Evolutionary conservation across 2,888 invertebrate species (phyloP), one percentile per base, ranked within the genome.

Genomic region (Euzophera pinguis): DNA sequence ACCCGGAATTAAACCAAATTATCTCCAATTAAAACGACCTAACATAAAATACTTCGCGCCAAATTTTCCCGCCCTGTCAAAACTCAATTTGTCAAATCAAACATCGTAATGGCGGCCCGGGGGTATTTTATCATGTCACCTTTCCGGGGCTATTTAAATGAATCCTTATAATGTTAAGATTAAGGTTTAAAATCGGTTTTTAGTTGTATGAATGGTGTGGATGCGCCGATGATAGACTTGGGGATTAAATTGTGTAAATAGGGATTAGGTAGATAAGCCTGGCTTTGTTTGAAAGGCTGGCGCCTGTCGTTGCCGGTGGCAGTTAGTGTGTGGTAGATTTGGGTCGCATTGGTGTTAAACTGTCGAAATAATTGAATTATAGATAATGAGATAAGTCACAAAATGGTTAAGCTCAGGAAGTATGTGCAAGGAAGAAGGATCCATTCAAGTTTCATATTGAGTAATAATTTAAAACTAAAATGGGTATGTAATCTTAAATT

Each of bases 161-260:
- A 70, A 65, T 64, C 71, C 67, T 67, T 84, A 81, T 72, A 62
- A 55, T 58, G 60, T 60, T 39, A 55, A 60, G 45, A 49, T 58
- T 82, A 86, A 73, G 78, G 81, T 69, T 75, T 69, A 72, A 69
- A 79, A 69, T 85, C 61, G 71, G 57, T 62, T 13, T 7, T 67
- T 61, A 56, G 57, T 64, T 57, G 58, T 29, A 39, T 29, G 57
- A 53, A 52, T 58, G 56, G 54, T 55, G 64, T 64, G 59, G 67
- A 69, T 71, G 74, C 64, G 62, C 65, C 56, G 62, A 61, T 64
- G 47, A 60, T 63, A 67, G 68, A 65, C 64, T 62, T 59, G 72
- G 63, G 78, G 88, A 88, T 88, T 88, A 88, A 87, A 83, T 84
- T 88, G 88, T 87, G 85, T 88, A 88, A 90, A 88, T 81, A 89